Evolutionary conservation across 2,888 invertebrate genomes (phyloP).

Genomic region (Sicus ferrugineus): DNA sequence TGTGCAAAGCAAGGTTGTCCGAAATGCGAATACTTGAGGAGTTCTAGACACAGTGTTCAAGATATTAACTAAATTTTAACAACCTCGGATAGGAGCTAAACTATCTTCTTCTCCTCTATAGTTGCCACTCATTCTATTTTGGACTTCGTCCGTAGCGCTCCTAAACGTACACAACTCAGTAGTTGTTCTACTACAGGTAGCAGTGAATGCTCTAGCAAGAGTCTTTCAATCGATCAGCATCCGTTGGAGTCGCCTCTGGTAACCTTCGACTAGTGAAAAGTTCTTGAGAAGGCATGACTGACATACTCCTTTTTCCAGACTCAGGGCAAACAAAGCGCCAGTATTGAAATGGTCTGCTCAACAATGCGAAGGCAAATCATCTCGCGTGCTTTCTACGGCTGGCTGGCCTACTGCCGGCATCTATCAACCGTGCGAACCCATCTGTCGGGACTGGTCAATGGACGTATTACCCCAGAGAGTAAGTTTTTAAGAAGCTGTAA

Average conservation of each 20-base stretch:
- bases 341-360: conserved; percentile 84
- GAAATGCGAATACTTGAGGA: too few species aligned
- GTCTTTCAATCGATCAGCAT: conserved; percentile 65
- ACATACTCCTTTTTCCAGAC: conserved; percentile 38
- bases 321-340: conserved; percentile 67
- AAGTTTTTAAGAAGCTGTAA: too few species aligned
- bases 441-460: conserved; percentile 85
- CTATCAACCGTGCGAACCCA: conserved; percentile 92
- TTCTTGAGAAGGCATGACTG: not conserved
- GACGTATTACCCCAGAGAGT: conserved; percentile 74
- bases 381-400: conserved; percentile 94
- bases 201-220: conserved; percentile 72
- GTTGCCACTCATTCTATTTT: conserved; percentile 76
- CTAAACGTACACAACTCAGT: conserved; percentile 66
- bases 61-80: not conserved
- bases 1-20: too few species aligned
- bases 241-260: conserved; percentile 55
- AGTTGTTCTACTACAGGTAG: conserved; percentile 73
- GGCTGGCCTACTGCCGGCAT: conserved; percentile 94
- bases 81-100: too few species aligned
- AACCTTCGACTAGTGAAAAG: not conserved
- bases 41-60: too few species aligned
- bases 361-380: conserved; percentile 95
- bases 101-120: conserved; percentile 55
- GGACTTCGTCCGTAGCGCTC: conserved; percentile 68